Percentiles rank a stretch among this genome's conserved stretches.
Conservation (phyloP, 2,113 vertebrate genomes). For the Gymnorhina tibicen region DNA sequence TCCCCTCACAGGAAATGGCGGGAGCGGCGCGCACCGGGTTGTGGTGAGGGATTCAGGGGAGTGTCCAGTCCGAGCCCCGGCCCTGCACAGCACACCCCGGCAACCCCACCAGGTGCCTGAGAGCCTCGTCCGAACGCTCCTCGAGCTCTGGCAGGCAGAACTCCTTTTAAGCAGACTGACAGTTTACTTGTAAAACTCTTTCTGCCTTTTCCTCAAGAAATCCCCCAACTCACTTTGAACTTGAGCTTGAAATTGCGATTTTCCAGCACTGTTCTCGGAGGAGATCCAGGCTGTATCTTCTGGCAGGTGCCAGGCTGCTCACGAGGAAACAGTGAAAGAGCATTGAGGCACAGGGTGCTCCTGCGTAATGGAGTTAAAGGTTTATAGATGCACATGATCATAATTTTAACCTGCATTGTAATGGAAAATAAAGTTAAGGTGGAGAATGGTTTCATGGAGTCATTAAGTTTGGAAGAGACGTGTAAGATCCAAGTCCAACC, state of each 20-base stretch:
- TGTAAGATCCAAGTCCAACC: neutral
- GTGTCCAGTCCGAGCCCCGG: accelerated
- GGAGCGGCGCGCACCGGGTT: too few species aligned
- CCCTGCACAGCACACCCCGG: accelerated
- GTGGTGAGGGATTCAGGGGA: too few species aligned
- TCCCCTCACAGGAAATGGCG: too few species aligned
- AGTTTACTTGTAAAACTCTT: neutral
- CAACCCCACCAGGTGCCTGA: accelerated
- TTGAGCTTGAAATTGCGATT: neutral
- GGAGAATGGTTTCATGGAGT: neutral
- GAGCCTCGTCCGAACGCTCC: neutral
- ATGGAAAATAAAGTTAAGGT: neutral
- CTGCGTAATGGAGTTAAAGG: neutral
- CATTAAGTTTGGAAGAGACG: neutral
- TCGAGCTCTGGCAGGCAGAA: too few species aligned
- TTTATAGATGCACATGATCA: neutral
- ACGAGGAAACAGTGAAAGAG: neutral
- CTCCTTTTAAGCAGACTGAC: neutral
- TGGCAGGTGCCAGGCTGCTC: neutral
- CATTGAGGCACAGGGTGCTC: neutral
- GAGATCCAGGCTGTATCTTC: neutral
- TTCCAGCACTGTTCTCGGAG: neutral
- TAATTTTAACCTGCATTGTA: neutral
- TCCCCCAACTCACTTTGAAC: neutral
- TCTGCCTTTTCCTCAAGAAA: neutral